Evolutionary conservation across 2,797 vertebrate genomes (phyloP), one percentile per base, ranked within the genome.

Genomic region (Galagoides demidoff): DNA sequence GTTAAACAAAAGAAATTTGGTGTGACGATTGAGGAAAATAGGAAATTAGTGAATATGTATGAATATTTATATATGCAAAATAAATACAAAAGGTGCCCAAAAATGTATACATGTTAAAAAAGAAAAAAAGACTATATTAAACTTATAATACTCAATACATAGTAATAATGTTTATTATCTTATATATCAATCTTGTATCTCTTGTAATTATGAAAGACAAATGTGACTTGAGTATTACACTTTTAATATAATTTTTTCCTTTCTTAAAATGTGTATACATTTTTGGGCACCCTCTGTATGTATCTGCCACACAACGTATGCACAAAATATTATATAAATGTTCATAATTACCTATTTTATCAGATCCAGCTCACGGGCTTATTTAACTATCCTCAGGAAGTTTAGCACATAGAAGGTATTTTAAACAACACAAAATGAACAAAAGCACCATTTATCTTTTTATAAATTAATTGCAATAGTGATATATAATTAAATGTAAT

Each of bases 401-500:
- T 66, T 43, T 76, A 91, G 74, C 43, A 77, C 49, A 59, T 34
- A 55, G 29, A 52, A 89, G 23, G 45, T 81, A 77, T 74, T 94
- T 92, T 86, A 89, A 71, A 68, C 13, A 83, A 90, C 43, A 96
- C 13, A 92, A 92, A 59, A 94, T 61, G 27, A 84, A 55, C 59
- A 84, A 70, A 94, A 89, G 49, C 43, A 78, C 22, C 83, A 8
- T 84, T 86, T 90, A 68, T 92, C 29, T 59, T 55, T 85, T 89
- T 85, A 52, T 85, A 81, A 89, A 37, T 89, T 95, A 82, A 94
- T 59, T 89, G 19, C 23, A 71, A 22, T 92, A 83, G 73, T 92
- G 39, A 86, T 89, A 74, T 74, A 11, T 63, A 86, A 92, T 97
- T 82, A 86, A 92, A 85, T 55, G 16, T 91, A 90, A 68, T 90